Conservation (phyloP, 2,888 invertebrate genomes). For the Panopea generosa region DNA sequence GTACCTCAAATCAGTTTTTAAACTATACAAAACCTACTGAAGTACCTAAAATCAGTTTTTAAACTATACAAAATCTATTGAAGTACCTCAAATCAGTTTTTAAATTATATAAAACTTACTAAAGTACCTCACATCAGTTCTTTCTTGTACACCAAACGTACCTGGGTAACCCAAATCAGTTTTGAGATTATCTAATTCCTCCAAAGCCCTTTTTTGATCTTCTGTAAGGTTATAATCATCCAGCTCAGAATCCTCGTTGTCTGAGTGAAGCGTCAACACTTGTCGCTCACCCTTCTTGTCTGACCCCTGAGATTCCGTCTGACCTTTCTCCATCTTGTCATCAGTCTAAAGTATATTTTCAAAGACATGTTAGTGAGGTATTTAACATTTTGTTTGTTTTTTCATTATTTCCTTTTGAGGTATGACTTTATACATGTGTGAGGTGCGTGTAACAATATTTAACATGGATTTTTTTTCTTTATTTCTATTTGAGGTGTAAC, state of each 20-base stretch:
- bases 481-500: no score
- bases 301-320: slow-evolving; percentile 37
- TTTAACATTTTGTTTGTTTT: background rate
- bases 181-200: slow-evolving; percentile 78
- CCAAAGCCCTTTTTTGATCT: slow-evolving; percentile 80
- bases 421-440: no score
- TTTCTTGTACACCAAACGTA: slow-evolving; percentile 23
- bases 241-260: slow-evolving; percentile 71
- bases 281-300: slow-evolving; percentile 36
- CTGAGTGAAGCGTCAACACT: slow-evolving; percentile 31
- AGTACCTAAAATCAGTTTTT: no score
- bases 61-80: no score
- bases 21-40: no score
- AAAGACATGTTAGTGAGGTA: background rate
- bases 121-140: no score
- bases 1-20: no score
- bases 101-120: no score
- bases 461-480: no score
- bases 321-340: slow-evolving; percentile 51
- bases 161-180: slow-evolving; percentile 74
- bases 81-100: no score
- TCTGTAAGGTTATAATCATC: slow-evolving; percentile 78
- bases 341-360: background rate
- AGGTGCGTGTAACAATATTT: no score
- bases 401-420: background rate